These are phyloP conservation scores for Scaptomyza cyrtandrae DNA, from an alignment of 2,888 invertebrate species.

Conservation along the genomic window DNA sequence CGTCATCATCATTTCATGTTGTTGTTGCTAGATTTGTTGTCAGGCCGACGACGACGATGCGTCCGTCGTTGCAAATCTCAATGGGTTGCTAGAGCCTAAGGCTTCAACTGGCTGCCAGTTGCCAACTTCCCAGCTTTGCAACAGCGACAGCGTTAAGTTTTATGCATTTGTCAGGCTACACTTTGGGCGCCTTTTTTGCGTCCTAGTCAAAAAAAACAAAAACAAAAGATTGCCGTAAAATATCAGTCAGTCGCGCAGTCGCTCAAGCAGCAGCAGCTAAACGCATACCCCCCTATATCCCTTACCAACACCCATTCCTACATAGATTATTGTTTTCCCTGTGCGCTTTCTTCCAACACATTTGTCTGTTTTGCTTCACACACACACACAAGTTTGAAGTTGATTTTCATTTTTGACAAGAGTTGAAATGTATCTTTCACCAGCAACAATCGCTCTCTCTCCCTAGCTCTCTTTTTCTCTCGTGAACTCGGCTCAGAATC, in stretches of 20 bases:
- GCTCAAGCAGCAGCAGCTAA: conserved; percentile 9
- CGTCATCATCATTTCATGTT: conserved; percentile 42
- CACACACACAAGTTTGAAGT: conserved; percentile 43
- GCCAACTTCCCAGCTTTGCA: conserved; percentile 23
- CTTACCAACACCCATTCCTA: conserved; percentile 13
- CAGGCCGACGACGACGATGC: conserved; percentile 28
- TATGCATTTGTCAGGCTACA: conserved; percentile 80
- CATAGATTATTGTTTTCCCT: conserved; percentile 38
- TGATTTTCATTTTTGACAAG: conserved; percentile 77
- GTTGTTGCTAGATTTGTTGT: conserved; percentile 21
- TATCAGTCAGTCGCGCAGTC: conserved; percentile 75
- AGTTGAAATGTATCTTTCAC: conserved; percentile 81
- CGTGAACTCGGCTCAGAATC: conserved; percentile 22
- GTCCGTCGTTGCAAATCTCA: conserved; percentile 58
- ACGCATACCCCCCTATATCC: conserved; percentile 8
- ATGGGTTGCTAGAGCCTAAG: conserved; percentile 19
- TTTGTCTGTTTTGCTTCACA: conserved; percentile 69
- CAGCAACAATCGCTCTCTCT: conserved; percentile 35
- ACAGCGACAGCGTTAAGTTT: conserved; percentile 52
- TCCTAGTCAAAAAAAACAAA: conserved; percentile 38
- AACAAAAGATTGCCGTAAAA: conserved; percentile 58
- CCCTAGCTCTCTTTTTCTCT: neutral
- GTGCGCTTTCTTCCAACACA: conserved; percentile 76
- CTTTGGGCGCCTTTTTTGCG: conserved; percentile 61
- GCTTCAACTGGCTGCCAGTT: conserved; percentile 32